phyloP scores from a whole-genome alignment of 2,888 invertebrate species.

The Hypsopygia costalis region DNA sequence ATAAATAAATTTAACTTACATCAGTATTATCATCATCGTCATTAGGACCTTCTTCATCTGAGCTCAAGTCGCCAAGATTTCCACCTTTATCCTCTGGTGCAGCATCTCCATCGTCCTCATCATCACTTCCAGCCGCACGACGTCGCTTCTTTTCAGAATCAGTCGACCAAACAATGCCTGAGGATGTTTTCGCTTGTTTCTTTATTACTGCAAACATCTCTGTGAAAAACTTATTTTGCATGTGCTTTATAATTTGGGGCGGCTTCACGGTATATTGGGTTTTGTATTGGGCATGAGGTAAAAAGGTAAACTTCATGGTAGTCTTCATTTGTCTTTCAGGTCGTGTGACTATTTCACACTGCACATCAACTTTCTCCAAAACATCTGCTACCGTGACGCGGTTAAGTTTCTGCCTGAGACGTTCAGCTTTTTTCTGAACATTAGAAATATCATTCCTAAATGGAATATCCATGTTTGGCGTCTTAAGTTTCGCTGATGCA shows the following conservation, averaged over 20 bases:
- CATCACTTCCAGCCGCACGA: constrained; percentile 33
- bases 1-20: constrained; percentile 39
- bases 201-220: constrained; percentile 83
- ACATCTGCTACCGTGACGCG: constrained; percentile 90
- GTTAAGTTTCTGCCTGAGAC: constrained; percentile 86
- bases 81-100: constrained; percentile 31
- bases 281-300: constrained; percentile 87
- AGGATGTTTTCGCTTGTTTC: constrained; percentile 77
- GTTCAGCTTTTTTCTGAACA: constrained; percentile 82
- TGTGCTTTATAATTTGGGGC: constrained; percentile 83
- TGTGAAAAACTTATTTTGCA: constrained; percentile 87
- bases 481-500: constrained; percentile 95
- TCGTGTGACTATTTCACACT: constrained; percentile 76
- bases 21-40: constrained; percentile 75
- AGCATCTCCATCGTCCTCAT: constrained; percentile 60
- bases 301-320: constrained; percentile 85
- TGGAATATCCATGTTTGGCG: constrained; percentile 97
- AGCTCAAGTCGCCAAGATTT: constrained; percentile 74
- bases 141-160: constrained; percentile 61
- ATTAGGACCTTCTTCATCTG: constrained; percentile 85
- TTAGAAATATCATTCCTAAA: constrained; percentile 78
- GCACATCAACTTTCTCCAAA: constrained; percentile 84
- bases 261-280: constrained; percentile 87
- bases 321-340: constrained; percentile 83
- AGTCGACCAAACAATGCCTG: constrained; percentile 71